Conservation (phyloP, 2,113 vertebrate species). For the Cyprinodon variegatus region DNA sequence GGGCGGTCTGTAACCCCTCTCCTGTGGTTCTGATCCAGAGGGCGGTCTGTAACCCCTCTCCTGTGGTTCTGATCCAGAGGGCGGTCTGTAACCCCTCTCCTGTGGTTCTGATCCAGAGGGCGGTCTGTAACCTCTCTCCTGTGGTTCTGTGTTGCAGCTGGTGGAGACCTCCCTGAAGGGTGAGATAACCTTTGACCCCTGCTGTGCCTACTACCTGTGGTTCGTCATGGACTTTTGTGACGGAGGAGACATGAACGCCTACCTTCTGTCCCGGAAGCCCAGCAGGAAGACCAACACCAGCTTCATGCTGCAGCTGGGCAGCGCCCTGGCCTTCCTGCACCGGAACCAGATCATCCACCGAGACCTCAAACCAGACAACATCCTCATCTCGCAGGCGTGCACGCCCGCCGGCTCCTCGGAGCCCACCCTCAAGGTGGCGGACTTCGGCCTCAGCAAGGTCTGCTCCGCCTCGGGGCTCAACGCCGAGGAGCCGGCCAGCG, state of each 20-base stretch:
- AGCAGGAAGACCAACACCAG: slow-evolving; percentile 95
- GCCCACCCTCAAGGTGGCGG: slow-evolving; percentile 93
- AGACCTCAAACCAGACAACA: slow-evolving; percentile 97
- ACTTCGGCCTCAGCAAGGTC: slow-evolving; percentile 96
- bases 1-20: too few relatives aligned
- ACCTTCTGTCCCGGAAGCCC: slow-evolving; percentile 92
- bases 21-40: too few relatives aligned
- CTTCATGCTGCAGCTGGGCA: slow-evolving; percentile 98
- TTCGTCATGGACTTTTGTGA: slow-evolving; percentile 99
- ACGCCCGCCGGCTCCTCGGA: slow-evolving; percentile 79
- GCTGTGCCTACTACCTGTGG: slow-evolving; percentile 96
- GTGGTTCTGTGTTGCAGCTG: slow-evolving; percentile 80
- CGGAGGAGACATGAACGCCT: slow-evolving; percentile 97
- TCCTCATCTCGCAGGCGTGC: slow-evolving; percentile 89
- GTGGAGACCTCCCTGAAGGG: slow-evolving; percentile 98
- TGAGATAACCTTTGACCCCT: slow-evolving; percentile 93
- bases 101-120: too few relatives aligned
- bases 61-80: too few relatives aligned
- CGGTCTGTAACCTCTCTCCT: not conserved
- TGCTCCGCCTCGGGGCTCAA: slow-evolving; percentile 91
- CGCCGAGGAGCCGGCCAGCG: slow-evolving; percentile 90
- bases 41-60: too few relatives aligned
- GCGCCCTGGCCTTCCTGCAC: slow-evolving; percentile 95
- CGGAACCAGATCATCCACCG: slow-evolving; percentile 97
- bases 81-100: too few relatives aligned